phyloP scores from a whole-genome alignment of 1,140 invertebrate genomes.

The Cotesia typhae region DNA sequence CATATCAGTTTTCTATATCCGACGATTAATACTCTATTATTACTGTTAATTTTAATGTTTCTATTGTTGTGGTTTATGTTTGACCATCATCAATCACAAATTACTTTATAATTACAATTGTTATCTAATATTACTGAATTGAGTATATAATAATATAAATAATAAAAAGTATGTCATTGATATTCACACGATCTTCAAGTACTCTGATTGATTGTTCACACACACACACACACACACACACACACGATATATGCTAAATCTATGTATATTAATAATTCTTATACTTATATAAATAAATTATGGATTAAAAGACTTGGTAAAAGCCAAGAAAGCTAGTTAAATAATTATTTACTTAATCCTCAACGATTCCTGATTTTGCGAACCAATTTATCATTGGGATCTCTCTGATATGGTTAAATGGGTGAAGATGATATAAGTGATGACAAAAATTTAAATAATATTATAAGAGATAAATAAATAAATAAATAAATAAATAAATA shows the following conservation, averaged over 20 bases:
- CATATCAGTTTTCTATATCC: conserved; percentile 5
- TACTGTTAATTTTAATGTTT: neutral
- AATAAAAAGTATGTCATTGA: conserved; percentile 39
- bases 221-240: too few relatives aligned
- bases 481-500: conserved; percentile 33
- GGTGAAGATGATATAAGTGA: too few relatives aligned
- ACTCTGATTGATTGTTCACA: neutral
- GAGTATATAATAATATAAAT: too few relatives aligned
- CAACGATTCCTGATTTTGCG: too few relatives aligned
- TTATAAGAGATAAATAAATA: conserved; percentile 24
- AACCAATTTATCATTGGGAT: neutral
- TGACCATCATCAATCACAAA: too few relatives aligned
- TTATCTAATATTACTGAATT: too few relatives aligned
- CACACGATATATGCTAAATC: neutral
- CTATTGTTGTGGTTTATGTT: too few relatives aligned
- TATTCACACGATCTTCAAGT: conserved; percentile 42
- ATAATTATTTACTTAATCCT: too few relatives aligned
- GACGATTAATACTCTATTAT: neutral
- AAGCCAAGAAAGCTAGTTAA: too few relatives aligned
- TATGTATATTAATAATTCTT: neutral
- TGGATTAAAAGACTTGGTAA: too few relatives aligned
- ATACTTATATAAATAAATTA: too few relatives aligned
- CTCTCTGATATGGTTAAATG: neutral
- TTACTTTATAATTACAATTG: too few relatives aligned
- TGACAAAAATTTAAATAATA: conserved; percentile 29